A percentile compares a stretch with the other conserved stretches of the same genome.
Conservation (phyloP, 2,797 vertebrate species). For the Scolopax rusticola region DNA sequence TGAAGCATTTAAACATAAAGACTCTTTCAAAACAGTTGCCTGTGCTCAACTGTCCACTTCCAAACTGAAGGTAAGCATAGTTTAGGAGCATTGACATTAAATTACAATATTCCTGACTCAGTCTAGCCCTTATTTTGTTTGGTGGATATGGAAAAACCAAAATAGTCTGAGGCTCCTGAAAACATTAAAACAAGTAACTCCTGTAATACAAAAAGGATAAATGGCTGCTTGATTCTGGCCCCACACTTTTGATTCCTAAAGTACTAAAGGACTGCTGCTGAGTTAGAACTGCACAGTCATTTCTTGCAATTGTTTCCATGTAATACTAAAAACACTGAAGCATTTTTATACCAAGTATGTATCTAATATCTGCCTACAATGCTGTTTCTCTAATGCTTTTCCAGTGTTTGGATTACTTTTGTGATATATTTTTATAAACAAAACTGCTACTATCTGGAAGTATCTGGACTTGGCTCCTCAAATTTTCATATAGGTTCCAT, state of each 20-base stretch:
- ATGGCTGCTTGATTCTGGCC: not conserved
- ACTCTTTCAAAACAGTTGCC: not conserved
- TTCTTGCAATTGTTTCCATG: not conserved
- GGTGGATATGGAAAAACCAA: constrained; percentile 1
- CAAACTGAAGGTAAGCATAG: not conserved
- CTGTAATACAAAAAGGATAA: not conserved
- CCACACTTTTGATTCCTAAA: not conserved
- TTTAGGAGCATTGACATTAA: constrained; percentile 34
- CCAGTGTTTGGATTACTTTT: not conserved
- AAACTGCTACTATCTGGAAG: not conserved
- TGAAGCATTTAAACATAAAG: constrained; percentile 1
- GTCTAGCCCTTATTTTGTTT: not conserved
- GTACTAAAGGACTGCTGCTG: not conserved
- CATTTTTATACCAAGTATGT: not conserved
- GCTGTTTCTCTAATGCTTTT: not conserved
- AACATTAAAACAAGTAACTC: not conserved
- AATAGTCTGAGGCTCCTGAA: not conserved
- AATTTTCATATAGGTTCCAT: not conserved
- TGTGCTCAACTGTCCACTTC: not conserved
- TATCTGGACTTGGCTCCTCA: not conserved
- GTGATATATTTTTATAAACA: not conserved
- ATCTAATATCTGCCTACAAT: not conserved
- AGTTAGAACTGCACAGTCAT: not conserved
- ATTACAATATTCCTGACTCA: not conserved
- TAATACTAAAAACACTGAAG: not conserved